phyloP scores from a whole-genome alignment of 2,797 vertebrate genomes.

The Austrolebias charrua region DNA sequence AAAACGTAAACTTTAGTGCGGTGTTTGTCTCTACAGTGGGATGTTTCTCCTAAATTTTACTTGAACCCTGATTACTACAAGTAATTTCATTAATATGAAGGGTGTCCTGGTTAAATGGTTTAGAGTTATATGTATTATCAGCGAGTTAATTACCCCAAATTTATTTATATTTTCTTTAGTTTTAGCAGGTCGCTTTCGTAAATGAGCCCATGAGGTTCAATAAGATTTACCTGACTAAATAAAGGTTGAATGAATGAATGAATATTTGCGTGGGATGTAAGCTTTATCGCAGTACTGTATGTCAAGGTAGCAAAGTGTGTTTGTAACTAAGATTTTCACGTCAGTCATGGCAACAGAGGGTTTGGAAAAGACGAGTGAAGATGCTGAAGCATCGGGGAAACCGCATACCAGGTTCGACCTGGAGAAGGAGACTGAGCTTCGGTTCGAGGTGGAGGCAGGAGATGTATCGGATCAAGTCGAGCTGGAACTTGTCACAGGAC shows the following conservation, averaged over 20 bases:
- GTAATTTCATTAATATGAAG: background rate
- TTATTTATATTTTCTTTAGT: too few species aligned
- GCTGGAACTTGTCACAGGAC: slow-evolving; percentile 89
- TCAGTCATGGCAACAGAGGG: slow-evolving; percentile 76
- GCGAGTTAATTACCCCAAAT: background rate
- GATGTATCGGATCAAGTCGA: slow-evolving; percentile 83
- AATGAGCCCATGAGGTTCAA: too few species aligned
- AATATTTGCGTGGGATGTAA: too few species aligned
- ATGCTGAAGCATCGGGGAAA: slow-evolving; percentile 65
- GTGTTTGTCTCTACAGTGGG: too few species aligned
- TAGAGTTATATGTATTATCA: background rate
- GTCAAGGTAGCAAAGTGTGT: background rate
- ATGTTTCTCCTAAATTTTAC: background rate
- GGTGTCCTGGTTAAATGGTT: background rate
- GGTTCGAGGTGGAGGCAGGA: slow-evolving; percentile 93
- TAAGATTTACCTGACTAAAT: too few species aligned
- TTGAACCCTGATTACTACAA: background rate
- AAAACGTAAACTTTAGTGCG: too few species aligned
- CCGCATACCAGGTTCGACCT: slow-evolving; percentile 84
- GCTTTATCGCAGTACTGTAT: too few species aligned
- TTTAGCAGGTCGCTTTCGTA: too few species aligned
- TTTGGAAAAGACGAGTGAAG: slow-evolving; percentile 74
- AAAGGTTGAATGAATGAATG: too few species aligned
- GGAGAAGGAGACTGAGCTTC: slow-evolving; percentile 95
- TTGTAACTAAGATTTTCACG: slow-evolving; percentile 6